phyloP scores from a whole-genome alignment of 2,797 vertebrate genomes.

The Sebastes iracundus region DNA sequence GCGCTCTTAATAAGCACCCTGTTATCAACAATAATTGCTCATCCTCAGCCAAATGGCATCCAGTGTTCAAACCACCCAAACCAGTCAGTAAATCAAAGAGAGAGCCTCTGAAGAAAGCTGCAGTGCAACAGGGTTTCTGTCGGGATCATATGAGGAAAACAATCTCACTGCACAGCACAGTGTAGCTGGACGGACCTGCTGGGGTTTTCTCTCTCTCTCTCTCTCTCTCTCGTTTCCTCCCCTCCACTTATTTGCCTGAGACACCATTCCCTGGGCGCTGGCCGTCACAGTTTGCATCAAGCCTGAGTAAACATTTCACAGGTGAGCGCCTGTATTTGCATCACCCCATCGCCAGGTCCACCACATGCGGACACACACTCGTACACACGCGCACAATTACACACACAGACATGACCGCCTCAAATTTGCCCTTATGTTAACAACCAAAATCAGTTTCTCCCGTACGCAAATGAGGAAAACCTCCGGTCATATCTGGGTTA shows the following conservation, averaged over 20 bases:
- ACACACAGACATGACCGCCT: constrained; percentile 54
- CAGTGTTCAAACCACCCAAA: constrained; percentile 33
- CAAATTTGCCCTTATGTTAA: constrained; percentile 72
- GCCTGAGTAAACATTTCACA: constrained; percentile 85
- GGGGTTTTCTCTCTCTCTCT: background rate
- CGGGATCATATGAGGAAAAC: constrained; percentile 17
- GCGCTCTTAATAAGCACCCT: constrained; percentile 10
- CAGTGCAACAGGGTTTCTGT: background rate
- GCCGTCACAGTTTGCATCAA: constrained; percentile 84
- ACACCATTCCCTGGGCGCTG: constrained; percentile 78
- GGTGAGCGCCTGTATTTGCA: constrained; percentile 86
- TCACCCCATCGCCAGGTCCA: constrained; percentile 67
- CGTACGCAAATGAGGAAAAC: constrained; percentile 83
- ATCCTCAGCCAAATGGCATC: background rate
- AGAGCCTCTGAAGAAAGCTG: background rate
- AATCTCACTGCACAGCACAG: background rate
- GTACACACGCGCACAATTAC: constrained; percentile 43
- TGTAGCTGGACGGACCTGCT: background rate
- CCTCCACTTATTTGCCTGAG: constrained; percentile 80
- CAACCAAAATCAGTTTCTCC: constrained; percentile 83
- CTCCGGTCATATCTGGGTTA: constrained; percentile 80
- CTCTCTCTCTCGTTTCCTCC: constrained; percentile 29
- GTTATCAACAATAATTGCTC: constrained; percentile 24
- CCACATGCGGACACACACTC: constrained; percentile 58
- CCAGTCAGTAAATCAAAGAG: constrained; percentile 24